phyloP scores from a whole-genome alignment of 2,888 invertebrate genomes.

The Andrena bicolor region DNA sequence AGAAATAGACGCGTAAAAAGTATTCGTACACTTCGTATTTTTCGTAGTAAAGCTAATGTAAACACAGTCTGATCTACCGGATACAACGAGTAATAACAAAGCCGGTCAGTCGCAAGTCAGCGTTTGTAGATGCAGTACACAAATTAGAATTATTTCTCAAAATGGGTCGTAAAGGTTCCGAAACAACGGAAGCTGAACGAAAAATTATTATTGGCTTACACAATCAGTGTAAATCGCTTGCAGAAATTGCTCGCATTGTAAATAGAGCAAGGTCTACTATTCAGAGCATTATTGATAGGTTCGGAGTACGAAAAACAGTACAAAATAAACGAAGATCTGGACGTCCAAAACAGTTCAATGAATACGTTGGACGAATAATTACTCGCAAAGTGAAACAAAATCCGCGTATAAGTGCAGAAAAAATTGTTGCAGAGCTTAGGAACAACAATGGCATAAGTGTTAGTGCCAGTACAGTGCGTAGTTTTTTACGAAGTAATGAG shows the following conservation, averaged over 20 bases:
- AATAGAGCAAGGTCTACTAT: neutral
- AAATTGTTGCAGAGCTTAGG: conserved; percentile 20
- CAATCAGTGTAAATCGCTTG: neutral
- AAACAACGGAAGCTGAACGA: neutral
- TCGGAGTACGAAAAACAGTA: neutral
- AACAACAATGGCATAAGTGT: conserved; percentile 9
- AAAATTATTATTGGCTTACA: neutral
- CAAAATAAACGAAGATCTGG: neutral
- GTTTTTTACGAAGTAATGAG: conserved; percentile 2
- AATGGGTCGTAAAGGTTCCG: neutral
- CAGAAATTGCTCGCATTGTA: neutral
- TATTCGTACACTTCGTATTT: neutral
- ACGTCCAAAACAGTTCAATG: neutral
- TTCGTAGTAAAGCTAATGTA: neutral
- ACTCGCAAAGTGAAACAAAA: conserved; percentile 10
- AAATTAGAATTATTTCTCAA: neutral
- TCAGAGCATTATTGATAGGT: neutral
- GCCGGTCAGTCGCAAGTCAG: neutral
- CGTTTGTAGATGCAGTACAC: neutral
- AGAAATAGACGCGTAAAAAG: neutral
- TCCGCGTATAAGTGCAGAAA: neutral
- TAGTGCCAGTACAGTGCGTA: neutral
- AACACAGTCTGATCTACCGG: neutral
- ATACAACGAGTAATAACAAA: neutral
- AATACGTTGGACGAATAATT: neutral